A percentile compares a stretch with the other conserved stretches of the same genome.
These are phyloP conservation scores for Pseudotriccus pelzelni DNA, from an alignment of 2,797 vertebrate species.

Conservation along the genomic window DNA sequence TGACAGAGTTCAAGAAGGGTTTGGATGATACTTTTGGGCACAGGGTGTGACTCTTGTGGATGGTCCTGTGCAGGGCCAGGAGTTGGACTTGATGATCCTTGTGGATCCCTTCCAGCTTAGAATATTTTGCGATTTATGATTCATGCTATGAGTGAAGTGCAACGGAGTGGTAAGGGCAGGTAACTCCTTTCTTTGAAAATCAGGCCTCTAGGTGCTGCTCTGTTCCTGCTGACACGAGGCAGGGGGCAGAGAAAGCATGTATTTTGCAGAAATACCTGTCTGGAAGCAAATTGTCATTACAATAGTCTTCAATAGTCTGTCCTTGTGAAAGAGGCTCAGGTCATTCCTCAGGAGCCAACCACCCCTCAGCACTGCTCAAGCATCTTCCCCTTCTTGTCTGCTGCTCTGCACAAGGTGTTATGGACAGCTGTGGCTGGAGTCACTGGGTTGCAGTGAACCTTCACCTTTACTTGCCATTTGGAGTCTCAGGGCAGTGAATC, in stretches of 20 bases:
- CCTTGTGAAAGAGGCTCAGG: neutral
- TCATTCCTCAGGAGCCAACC: neutral
- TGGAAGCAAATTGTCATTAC: neutral
- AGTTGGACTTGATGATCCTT: neutral
- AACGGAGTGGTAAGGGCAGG: neutral
- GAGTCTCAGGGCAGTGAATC: neutral
- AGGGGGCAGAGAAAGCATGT: neutral
- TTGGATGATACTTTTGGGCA: neutral
- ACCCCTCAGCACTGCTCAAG: neutral
- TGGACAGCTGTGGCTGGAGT: neutral
- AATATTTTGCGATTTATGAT: neutral
- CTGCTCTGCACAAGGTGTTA: neutral
- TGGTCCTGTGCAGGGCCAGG: neutral
- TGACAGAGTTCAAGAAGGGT: neutral
- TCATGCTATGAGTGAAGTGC: neutral
- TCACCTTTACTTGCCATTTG: neutral
- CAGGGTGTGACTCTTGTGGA: neutral
- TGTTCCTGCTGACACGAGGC: neutral
- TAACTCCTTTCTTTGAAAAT: neutral
- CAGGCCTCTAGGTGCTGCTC: neutral
- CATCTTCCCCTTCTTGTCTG: neutral
- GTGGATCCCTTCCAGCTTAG: neutral
- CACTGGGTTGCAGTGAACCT: neutral
- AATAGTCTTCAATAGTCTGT: neutral
- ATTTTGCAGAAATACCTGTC: neutral